Evolutionary conservation across 2,113 vertebrate species (phyloP).

Genomic region (Melanostigma gelatinosum): DNA sequence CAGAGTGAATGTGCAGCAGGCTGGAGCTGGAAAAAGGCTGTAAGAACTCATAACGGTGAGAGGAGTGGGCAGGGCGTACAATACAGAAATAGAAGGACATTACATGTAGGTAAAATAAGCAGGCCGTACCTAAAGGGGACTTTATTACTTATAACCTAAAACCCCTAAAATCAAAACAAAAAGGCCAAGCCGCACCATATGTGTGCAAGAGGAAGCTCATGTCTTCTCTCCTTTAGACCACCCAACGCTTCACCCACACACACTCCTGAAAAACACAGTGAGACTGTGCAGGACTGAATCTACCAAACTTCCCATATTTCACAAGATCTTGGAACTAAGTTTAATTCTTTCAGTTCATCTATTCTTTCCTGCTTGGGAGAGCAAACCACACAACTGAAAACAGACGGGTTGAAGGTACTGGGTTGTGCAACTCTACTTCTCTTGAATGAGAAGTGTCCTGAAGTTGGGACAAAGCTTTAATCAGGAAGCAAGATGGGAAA

Average conservation of each 20-base stretch:
- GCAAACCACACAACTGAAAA: slow-evolving; percentile 60
- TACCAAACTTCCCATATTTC: slow-evolving; percentile 61
- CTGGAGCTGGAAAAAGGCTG: slow-evolving; percentile 49
- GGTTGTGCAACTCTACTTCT: slow-evolving; percentile 12
- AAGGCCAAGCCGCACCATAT: slow-evolving; percentile 83
- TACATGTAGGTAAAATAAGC: slow-evolving; percentile 85
- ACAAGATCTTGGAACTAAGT: slow-evolving; percentile 50
- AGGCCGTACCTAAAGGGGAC: slow-evolving; percentile 81
- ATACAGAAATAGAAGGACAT: slow-evolving; percentile 79
- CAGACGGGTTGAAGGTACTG: slow-evolving; percentile 30
- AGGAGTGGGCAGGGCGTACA: slow-evolving; percentile 34
- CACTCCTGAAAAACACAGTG: slow-evolving; percentile 70
- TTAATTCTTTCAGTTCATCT: slow-evolving; percentile 60
- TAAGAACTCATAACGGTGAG: slow-evolving; percentile 42
- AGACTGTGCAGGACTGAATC: slow-evolving; percentile 62
- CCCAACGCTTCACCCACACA: slow-evolving; percentile 84
- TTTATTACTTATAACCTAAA: slow-evolving; percentile 84
- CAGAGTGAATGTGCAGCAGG: slow-evolving; percentile 14
- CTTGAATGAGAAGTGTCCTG: slow-evolving; percentile 16
- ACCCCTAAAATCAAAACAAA: slow-evolving; percentile 84
- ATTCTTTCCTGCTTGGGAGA: slow-evolving; percentile 53
- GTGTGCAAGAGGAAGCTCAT: slow-evolving; percentile 80
- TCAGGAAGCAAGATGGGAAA: slow-evolving; percentile 19
- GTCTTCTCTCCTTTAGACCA: slow-evolving; percentile 80
- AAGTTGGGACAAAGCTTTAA: slow-evolving; percentile 16